Conservation (phyloP, 2,888 invertebrate species). For the Idaea biselata region DNA sequence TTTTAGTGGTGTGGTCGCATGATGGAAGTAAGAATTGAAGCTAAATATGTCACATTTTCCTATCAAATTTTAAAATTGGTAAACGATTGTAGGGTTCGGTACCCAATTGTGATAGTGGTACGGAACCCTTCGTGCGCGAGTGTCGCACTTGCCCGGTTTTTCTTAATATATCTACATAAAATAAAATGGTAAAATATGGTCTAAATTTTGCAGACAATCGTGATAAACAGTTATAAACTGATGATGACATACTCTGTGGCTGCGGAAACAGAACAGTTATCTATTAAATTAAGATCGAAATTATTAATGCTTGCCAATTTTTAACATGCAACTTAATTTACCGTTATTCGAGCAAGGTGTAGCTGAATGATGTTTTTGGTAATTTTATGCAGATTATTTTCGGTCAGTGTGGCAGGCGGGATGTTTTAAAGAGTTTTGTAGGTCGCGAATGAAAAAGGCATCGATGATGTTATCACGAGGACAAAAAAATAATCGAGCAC, state of each 20-base stretch:
- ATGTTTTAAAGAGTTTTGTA: slow-evolving; percentile 1
- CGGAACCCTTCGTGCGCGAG: no score
- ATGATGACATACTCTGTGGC: slow-evolving; percentile 23
- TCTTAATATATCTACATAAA: not conserved
- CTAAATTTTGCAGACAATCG: not conserved
- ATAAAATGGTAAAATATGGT: not conserved
- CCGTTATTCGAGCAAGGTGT: slow-evolving; percentile 23
- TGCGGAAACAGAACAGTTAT: slow-evolving; percentile 21
- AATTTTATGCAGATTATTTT: slow-evolving; percentile 23
- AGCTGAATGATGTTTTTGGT: slow-evolving; percentile 15
- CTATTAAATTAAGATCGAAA: slow-evolving; percentile 28
- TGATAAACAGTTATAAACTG: slow-evolving; percentile 22
- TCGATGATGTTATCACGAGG: slow-evolving; percentile 12
- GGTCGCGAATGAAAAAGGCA: not conserved
- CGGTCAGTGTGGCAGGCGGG: slow-evolving; percentile 4
- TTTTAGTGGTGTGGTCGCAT: no score
- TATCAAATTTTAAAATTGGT: no score
- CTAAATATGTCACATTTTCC: no score
- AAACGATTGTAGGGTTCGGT: no score
- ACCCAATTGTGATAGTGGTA: no score
- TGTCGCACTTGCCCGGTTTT: not conserved
- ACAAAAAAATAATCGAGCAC: not conserved
- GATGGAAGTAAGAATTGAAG: no score
- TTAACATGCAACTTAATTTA: slow-evolving; percentile 27
- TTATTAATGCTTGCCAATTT: slow-evolving; percentile 28